These are phyloP conservation scores for Pinna nobilis DNA, from an alignment of 1,140 invertebrate genomes.

Conservation along the genomic window DNA sequence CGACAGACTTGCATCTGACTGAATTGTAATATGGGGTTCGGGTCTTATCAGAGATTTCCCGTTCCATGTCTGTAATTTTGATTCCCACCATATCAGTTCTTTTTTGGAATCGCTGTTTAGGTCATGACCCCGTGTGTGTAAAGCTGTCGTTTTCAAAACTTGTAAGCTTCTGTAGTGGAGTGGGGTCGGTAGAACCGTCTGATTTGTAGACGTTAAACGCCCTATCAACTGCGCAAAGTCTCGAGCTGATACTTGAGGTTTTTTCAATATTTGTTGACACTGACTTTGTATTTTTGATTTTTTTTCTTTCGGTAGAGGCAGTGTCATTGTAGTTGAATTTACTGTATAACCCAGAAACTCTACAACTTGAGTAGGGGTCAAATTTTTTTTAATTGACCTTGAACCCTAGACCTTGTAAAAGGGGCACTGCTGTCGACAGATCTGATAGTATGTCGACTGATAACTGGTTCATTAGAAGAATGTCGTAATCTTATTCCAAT, in stretches of 20 bases:
- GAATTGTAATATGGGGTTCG: conserved; percentile 7
- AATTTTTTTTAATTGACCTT: conserved; percentile 12
- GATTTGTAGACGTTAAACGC: conserved; percentile 17
- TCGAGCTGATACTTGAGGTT: background rate
- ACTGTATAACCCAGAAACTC: conserved; percentile 24
- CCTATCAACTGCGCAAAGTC: conserved; percentile 15
- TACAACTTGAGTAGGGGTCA: background rate
- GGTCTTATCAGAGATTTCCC: conserved; percentile 6
- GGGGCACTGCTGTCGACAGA: background rate
- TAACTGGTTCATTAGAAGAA: conserved; percentile 21
- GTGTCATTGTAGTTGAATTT: conserved; percentile 15
- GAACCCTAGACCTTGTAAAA: conserved; percentile 6
- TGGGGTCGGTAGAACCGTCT: conserved; percentile 12
- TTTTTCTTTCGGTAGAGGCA: conserved; percentile 18
- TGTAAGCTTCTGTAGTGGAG: conserved; percentile 23
- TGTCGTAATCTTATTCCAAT: conserved; percentile 15
- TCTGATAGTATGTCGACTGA: background rate
- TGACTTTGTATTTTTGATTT: background rate
- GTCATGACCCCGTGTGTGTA: conserved; percentile 15
- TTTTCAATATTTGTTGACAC: background rate
- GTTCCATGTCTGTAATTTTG: conserved; percentile 3
- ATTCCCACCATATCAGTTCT: conserved; percentile 19
- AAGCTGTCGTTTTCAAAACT: conserved; percentile 12
- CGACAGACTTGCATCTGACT: conserved; percentile 25
- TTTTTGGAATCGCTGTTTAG: background rate